Evolutionary conservation across 2,113 vertebrate genomes (phyloP), one percentile per base, ranked within the genome.

Genomic region (Siniperca chuatsi): DNA sequence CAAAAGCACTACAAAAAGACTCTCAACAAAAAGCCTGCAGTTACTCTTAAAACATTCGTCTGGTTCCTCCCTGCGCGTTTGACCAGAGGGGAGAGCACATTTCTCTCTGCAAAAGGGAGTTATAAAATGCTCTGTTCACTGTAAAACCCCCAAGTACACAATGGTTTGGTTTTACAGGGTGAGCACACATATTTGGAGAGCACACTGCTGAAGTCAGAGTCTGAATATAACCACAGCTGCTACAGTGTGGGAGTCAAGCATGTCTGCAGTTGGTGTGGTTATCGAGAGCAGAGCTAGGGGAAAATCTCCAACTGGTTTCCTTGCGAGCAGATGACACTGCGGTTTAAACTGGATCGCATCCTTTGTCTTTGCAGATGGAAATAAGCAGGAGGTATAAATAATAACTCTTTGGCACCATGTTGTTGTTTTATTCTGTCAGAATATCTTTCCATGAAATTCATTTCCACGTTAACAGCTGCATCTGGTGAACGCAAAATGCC

Each of bases 181-280:
- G 74, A 87, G 82, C 50, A 58, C 71, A 75, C 84, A 81, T 87
- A 86, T 91, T 82, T 83, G 80, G 69, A 92, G 85, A 90, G 79
- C 76, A 64, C 50, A 18, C 12, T 55, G 90, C 66, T 93, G 84
- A 87, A 86, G 88, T 94, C 93, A 93, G 71, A 73, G 84, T 89
- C 87, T 93, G 88, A 89, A 91, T 93, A 81, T 93, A 94, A 92
- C 89, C 67, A 84, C 93, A 95, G 93, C 94, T 94, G 94, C 87
- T 90, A 9, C 74, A 64, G 87, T 37, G 86, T 84, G 78, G 86
- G 91, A 90, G 92, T 72, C 25, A 78, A 85, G 88, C 87, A 83
- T 64, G 87, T 85, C 79, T 83, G 81, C 91, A 91, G 90, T 90
- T 91, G 89, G 71, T 87, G 81, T 60, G 66, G 79, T 82, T 77